Evolutionary conservation across 53 echinoderm and acorn worm species (phyloP), one percentile per base, ranked within the genome.

Genomic region (Holothuria scabra): DNA sequence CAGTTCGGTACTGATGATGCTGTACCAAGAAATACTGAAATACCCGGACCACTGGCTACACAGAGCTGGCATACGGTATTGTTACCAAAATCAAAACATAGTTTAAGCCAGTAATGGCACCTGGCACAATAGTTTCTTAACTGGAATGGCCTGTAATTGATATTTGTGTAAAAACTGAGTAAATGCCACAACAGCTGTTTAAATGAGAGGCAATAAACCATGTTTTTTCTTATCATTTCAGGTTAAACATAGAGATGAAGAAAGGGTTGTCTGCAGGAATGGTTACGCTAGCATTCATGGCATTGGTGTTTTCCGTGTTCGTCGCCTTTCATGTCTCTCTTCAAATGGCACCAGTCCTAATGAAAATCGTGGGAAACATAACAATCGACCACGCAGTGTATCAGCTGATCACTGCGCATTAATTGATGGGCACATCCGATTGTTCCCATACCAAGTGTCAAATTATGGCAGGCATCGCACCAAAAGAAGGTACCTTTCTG

Each of bases 331-430:
- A 80, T 28, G 57, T 24, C 28, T 25, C 24, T n/a, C n/a, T n/a
- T n/a, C n/a, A n/a, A n/a, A n/a, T n/a, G n/a, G 80, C 12, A 56
- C 59, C 23, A 31, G 25, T 57, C 59, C 56, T 23, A 55, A n/a
- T 55, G 80, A 80, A 32, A 56, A 56, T 25, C 80, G 80, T 80
- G 80, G 80, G 10, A 80, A 58, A 80, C 80, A 80, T 59, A 80
- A 80, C 57, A 80, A 80, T 59, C 22, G 80, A 5, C 80, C 80
- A 55, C 57, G 58, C 18, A 23, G 24, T 14, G 30, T 56, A 28
- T 56, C 80, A 12, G 80, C 55, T 48, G 80, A 55, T 25, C 30
- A 32, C 12, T 56, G 58, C 16, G 24, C 55, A 22, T 31, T 56
- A 23, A 80, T 80, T 28, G 80, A 80, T 31, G 8, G 58, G 28